Evolutionary conservation across 1,140 invertebrate species (phyloP).

Genomic region (Drosophila melanogaster): DNA sequence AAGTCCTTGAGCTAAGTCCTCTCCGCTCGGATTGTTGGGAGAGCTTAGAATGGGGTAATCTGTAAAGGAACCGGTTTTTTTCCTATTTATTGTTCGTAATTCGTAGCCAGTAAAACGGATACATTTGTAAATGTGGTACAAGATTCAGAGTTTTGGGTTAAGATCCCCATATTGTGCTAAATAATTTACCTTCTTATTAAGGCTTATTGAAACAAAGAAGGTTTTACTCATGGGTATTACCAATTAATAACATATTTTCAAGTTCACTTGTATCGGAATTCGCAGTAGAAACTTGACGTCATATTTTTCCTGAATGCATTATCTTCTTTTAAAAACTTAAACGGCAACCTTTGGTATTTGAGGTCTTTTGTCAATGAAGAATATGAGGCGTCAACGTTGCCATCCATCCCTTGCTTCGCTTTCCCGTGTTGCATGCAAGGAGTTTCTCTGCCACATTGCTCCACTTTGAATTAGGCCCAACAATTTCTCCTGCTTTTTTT

Average conservation of each 20-base stretch:
- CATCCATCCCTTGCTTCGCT: background rate
- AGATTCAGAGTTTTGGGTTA: background rate
- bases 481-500: constrained; percentile 35
- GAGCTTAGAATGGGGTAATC: constrained; percentile 18
- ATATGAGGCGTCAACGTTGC: background rate
- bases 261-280: too few species aligned
- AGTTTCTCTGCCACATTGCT: constrained; percentile 47
- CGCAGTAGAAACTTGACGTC: too few species aligned
- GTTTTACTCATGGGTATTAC: too few species aligned
- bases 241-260: too few species aligned
- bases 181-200: too few species aligned
- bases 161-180: background rate
- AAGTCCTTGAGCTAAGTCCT: constrained; percentile 1
- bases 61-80: background rate
- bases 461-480: constrained; percentile 60
- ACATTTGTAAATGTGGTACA: background rate
- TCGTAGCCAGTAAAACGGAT: background rate
- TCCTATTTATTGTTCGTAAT: background rate
- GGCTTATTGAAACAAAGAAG: too few species aligned
- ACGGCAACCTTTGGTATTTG: background rate
- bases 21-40: constrained; percentile 6
- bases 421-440: constrained; percentile 28
- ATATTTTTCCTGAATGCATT: too few species aligned
- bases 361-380: constrained; percentile 7
- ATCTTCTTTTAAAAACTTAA: background rate